These are phyloP conservation scores for Gavia stellata DNA, from an alignment of 2,113 vertebrate genomes.

Conservation along the genomic window DNA sequence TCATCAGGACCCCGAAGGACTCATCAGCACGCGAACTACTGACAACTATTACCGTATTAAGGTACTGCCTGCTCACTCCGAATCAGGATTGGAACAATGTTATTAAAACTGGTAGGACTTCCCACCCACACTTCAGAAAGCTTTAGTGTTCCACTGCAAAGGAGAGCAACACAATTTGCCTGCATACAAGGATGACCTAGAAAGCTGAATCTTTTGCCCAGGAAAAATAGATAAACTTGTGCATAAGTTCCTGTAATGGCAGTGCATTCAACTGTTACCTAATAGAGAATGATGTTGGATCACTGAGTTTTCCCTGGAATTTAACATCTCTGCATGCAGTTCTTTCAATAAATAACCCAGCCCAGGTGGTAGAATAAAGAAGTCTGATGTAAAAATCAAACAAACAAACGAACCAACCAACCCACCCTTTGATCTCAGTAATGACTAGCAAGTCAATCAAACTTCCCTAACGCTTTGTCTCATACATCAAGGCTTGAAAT, in stretches of 20 bases:
- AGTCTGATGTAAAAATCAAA: slow-evolving; percentile 19
- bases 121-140: not conserved
- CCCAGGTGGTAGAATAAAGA: slow-evolving; percentile 37
- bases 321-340: slow-evolving; percentile 39
- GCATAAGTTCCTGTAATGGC: not conserved
- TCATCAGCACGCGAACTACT: not conserved
- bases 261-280: slow-evolving; percentile 27
- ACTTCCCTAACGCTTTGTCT: not conserved
- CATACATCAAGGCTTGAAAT: slow-evolving; percentile 10
- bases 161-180: not conserved
- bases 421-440: slow-evolving; percentile 32
- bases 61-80: not conserved
- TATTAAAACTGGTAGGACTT: not conserved
- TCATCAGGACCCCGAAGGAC: not conserved
- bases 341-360: slow-evolving; percentile 40
- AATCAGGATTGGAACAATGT: not conserved
- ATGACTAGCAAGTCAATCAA: slow-evolving; percentile 40
- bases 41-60: not conserved
- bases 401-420: not conserved
- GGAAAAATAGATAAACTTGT: slow-evolving; percentile 44
- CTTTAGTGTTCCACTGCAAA: not conserved
- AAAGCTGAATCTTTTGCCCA: slow-evolving; percentile 39
- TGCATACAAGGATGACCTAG: slow-evolving; percentile 17
- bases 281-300: slow-evolving; percentile 43
- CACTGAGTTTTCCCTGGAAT: slow-evolving; percentile 38